A percentile compares a stretch with the other conserved stretches of the same genome.
Conservation (phyloP, 2,888 invertebrate species). For the Dioctria linearis region DNA sequence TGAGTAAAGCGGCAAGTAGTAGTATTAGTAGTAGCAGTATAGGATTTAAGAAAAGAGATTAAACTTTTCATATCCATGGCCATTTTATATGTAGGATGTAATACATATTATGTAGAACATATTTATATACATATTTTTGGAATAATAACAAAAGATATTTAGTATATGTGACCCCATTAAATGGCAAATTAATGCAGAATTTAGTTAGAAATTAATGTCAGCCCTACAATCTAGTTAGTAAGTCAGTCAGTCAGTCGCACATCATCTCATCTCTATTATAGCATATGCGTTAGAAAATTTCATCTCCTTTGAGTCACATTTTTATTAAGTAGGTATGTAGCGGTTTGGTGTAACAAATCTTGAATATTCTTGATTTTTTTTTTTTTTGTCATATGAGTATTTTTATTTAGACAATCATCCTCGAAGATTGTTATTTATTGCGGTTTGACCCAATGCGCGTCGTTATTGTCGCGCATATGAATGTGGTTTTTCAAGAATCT, state of each 20-base stretch:
- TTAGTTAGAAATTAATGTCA: no score
- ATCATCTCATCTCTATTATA: not conserved
- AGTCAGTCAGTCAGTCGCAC: not conserved
- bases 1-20: no score
- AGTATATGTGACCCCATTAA: conserved; percentile 15
- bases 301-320: not conserved
- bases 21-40: not conserved
- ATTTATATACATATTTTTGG: not conserved
- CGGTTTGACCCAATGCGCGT: conserved; percentile 35
- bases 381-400: not conserved
- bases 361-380: not conserved
- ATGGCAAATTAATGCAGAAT: no score
- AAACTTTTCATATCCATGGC: conserved; percentile 24
- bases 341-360: not conserved
- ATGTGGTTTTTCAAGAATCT: conserved; percentile 33
- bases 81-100: conserved; percentile 23
- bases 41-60: conserved; percentile 23
- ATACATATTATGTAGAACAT: no score
- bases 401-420: conserved; percentile 32
- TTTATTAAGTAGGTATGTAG: not conserved
- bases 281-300: not conserved
- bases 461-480: conserved; percentile 39
- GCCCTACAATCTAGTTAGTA: no score
- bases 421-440: conserved; percentile 37
- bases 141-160: conserved; percentile 13